Conservation (phyloP, 2,797 vertebrate genomes). For the Sternotherus odoratus region DNA sequence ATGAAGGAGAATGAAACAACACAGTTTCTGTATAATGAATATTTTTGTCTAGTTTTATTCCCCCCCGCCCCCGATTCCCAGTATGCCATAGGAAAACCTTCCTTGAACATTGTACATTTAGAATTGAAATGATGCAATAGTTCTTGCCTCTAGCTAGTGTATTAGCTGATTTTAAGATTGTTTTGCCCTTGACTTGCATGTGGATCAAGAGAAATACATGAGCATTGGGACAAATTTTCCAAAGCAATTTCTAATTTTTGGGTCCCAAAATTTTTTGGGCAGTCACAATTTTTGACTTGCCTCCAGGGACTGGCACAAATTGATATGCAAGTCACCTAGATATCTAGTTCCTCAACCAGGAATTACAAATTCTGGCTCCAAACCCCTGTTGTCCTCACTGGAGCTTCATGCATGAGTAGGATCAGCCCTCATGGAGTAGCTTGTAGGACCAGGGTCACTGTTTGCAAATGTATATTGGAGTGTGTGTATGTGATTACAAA, state of each 20-base stretch:
- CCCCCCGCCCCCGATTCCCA: background rate
- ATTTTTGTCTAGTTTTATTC: background rate
- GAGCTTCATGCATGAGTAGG: background rate
- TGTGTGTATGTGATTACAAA: background rate
- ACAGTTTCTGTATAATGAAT: background rate
- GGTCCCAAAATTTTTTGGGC: background rate
- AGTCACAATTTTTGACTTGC: background rate
- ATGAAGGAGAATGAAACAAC: background rate
- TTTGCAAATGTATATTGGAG: background rate
- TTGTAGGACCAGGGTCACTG: background rate
- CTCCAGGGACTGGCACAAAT: background rate
- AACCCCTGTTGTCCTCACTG: background rate
- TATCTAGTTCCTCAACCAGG: background rate
- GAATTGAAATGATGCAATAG: background rate
- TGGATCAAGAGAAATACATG: background rate
- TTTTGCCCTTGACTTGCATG: background rate
- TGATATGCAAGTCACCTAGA: background rate
- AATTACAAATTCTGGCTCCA: background rate
- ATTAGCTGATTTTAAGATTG: background rate
- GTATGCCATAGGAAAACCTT: background rate
- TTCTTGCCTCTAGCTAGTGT: background rate
- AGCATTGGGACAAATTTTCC: background rate
- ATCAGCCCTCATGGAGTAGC: background rate
- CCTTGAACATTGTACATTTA: background rate
- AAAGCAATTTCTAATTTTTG: background rate